Base-by-base conservation (phyloP, 2,888 invertebrate genomes). In the Emmelina monodactyla region DNA sequence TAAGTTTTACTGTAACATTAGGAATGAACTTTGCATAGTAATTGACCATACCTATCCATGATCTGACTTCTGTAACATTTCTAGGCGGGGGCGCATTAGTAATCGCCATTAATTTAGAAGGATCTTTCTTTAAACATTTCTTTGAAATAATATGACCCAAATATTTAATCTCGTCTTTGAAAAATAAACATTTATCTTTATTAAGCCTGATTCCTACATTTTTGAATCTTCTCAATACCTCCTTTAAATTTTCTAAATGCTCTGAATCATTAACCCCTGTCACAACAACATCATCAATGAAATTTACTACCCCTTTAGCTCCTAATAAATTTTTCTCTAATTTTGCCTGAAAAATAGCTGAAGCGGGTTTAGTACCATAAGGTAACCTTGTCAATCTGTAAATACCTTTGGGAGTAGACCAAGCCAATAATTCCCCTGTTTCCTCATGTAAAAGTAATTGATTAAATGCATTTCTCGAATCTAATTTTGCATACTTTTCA, bases 271-370 rank as follows among this genome's bases (percentile, higher is more conserved):
- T 16, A 38, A 39, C 28, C 50, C 45, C 9, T 48, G 44, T 38
- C 46, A 45, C 14, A 14, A 47, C 30, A 10, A 52, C 45, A 35
- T 50, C 47, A 33, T 50, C 47, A 16, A 44, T 35, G 35, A 45
- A 47, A 14, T 44, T 40, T 2, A 39, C 41, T 19, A 19, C 19
- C 19, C 19, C 19, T 9, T 9, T 19, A 6, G 16, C 16, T 2
- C 31, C 31, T 15, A 15, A 7, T 11, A 31, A 15, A 6, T 15
- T 11, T 15, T 31, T 31, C 14, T 31, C 31, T 3, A 31, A 4
- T 31, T 31, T 16, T 3, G 22, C 33, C 16, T 34, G 33, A 28
- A 34, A 28, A 2, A 34, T 36, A 12, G 31, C 12, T 12, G 15
- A 14, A n/a, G 33, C 33, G 10, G 22, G 29, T 9, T 33, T 33